These are phyloP conservation scores for Bucorvus abyssinicus DNA, from an alignment of 2,797 vertebrate genomes.

Conservation along the genomic window DNA sequence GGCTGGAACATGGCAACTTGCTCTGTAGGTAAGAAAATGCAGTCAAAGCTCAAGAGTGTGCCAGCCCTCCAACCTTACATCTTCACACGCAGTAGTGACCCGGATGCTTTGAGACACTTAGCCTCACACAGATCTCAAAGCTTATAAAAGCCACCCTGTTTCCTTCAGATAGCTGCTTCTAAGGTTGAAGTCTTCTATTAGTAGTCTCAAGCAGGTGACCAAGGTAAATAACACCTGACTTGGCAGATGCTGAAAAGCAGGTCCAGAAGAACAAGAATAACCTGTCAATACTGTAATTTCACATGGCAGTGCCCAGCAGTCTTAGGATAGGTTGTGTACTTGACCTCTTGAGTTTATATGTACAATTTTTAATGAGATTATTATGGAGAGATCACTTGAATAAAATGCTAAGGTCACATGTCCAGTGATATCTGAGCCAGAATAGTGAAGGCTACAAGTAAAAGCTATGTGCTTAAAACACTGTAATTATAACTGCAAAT, in stretches of 20 bases:
- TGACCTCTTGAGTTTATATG: neutral
- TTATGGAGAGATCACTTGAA: slow-evolving; percentile 26
- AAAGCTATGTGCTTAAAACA: slow-evolving; percentile 47
- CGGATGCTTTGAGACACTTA: neutral
- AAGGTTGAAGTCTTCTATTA: neutral
- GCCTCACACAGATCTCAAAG: neutral
- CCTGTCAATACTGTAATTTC: neutral
- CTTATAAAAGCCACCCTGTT: neutral
- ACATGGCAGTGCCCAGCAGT: neutral
- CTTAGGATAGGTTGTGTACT: neutral
- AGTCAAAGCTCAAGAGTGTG: neutral
- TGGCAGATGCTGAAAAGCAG: neutral
- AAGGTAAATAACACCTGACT: neutral
- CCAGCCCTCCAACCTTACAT: neutral
- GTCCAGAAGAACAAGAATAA: neutral
- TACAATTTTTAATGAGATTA: slow-evolving; percentile 23
- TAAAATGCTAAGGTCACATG: neutral
- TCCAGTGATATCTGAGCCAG: neutral
- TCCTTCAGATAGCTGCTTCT: neutral
- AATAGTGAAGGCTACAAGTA: neutral
- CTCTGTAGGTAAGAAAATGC: neutral
- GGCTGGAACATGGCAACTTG: neutral
- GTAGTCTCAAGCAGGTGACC: neutral
- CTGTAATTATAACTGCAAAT: slow-evolving; percentile 46
- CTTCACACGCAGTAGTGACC: neutral